Conservation (phyloP, 1,140 invertebrate species). For the Varroa destructor region DNA sequence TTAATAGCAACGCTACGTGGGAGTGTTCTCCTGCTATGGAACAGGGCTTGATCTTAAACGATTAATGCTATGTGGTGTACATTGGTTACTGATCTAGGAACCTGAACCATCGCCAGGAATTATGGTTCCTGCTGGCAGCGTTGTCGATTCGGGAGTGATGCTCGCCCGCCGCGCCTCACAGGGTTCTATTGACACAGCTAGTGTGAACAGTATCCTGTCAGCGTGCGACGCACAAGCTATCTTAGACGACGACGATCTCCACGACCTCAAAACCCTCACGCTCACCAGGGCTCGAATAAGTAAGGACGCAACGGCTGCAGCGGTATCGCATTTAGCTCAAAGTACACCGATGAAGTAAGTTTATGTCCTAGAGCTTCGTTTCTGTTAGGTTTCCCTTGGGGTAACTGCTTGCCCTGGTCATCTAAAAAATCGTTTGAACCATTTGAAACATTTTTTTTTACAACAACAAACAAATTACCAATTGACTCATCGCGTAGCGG, state of each 20-base stretch:
- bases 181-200: constrained; percentile 30
- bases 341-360: constrained; percentile 18
- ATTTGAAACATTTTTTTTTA: no score
- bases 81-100: not conserved
- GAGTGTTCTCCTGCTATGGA: no score
- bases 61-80: no score
- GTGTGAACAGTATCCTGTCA: constrained; percentile 35
- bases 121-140: no score
- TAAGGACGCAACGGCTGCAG: not conserved
- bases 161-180: constrained; percentile 25
- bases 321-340: not conserved
- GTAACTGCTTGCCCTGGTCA: no score
- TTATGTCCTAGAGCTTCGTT: not conserved
- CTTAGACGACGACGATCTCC: constrained; percentile 66
- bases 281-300: constrained; percentile 18
- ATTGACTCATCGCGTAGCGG: no score
- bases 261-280: constrained; percentile 21
- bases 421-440: no score
- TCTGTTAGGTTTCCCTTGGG: no score
- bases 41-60: no score
- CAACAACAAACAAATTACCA: no score
- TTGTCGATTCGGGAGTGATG: not conserved
- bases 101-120: constrained; percentile 6
- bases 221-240: constrained; percentile 27
- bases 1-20: no score